Evolutionary conservation across 2,113 vertebrate genomes (phyloP), one percentile per base, ranked within the genome.

Genomic region (Cebus imitator): DNA sequence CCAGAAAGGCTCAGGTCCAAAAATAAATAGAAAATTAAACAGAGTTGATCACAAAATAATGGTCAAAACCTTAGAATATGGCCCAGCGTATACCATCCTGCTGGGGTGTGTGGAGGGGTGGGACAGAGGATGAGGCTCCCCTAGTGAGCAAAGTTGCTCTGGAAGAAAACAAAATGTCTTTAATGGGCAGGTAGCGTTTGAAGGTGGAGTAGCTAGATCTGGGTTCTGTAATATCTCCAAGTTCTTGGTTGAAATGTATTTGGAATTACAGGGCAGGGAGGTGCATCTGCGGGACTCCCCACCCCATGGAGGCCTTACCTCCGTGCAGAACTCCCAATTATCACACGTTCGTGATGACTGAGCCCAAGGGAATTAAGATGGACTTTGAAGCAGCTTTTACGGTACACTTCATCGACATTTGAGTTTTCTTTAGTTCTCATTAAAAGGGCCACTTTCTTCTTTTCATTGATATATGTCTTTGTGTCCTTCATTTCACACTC

Each of bases 401-500:
- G 7, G 97, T 98, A 97, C 96, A 97, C 96, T 98, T 98, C 93
- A 98, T 97, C 96, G 98, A 96, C 55, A 75, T 98, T 98, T 98
- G 97, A 83, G 93, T 97, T 98, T 98, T 96, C 98, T 98, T 98
- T 96, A 96, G 96, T 95, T 97, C 97, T 98, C 97, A 98, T 98
- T 98, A 98, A 98, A 98, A 98, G 95, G 96, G 94, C 91, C 97
- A 98, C 96, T 97, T 98, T 97, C 98, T 98, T 98, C 97, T 97
- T 98, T 97, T 98, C 96, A 98, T 75, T 96, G 85, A 96, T 97
- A 98, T 27, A 98, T 96, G 95, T 98, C 98, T 97, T 98, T 98
- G 93, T 98, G 96, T 97, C 87, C 97, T 98, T 98, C 96, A 92
- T 97, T 98, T 97, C 97, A 94, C 70, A 93, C 66, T 86, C 96